These are phyloP conservation scores for Cassiopea andromeda DNA, from an alignment of 30 jellyfish, hydroid and myxozoan genomes.

Conservation along the genomic window DNA sequence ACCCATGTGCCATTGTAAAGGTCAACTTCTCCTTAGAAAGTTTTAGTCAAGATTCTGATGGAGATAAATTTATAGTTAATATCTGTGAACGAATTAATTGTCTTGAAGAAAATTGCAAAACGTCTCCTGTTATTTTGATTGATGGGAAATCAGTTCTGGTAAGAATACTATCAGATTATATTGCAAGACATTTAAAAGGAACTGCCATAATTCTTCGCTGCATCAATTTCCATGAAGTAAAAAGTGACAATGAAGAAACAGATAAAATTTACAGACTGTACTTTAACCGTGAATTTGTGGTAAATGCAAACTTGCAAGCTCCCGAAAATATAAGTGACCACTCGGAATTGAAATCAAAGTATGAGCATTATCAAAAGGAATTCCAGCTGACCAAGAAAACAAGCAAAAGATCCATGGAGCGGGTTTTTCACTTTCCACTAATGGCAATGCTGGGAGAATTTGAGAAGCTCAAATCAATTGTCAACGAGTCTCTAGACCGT, in stretches of 20 bases:
- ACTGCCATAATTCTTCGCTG: conserved; percentile 45
- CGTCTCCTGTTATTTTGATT: conserved; percentile 41
- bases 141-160: conserved; percentile 57
- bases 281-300: conserved; percentile 6
- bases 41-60: conserved; percentile 19
- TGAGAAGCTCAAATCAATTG: conserved; percentile 24
- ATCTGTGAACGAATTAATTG: conserved; percentile 17
- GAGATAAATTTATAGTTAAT: conserved; percentile 18
- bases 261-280: background rate
- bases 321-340: background rate
- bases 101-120: conserved; percentile 31
- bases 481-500: conserved; percentile 30
- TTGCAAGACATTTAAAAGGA: conserved; percentile 38
- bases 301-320: conserved; percentile 22
- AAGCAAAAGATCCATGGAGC: background rate
- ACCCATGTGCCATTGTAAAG: conserved; percentile 58
- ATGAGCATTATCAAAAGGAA: conserved; percentile 7
- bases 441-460: conserved; percentile 71
- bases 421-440: conserved; percentile 66
- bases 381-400: background rate
- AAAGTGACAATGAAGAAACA: background rate
- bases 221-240: conserved; percentile 4
- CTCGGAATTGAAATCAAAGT: conserved; percentile 7
- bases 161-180: conserved; percentile 32
- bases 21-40: background rate